phyloP scores from a whole-genome alignment of 2,797 vertebrate genomes.

The Alosa sapidissima region DNA sequence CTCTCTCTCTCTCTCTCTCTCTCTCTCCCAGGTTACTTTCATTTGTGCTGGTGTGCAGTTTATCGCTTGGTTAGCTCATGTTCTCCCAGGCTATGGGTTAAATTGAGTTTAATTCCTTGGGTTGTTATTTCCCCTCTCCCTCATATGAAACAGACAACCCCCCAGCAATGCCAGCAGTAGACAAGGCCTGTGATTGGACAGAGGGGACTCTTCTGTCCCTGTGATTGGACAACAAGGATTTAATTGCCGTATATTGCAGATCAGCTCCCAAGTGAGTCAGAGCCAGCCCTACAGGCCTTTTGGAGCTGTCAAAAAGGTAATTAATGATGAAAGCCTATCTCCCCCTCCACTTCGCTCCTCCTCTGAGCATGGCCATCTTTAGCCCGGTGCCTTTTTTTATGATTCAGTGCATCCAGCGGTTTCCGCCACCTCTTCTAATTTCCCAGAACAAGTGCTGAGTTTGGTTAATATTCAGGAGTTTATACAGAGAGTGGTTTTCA shows the following conservation, averaged over 20 bases:
- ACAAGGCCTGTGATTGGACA: neutral
- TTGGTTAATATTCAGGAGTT: neutral
- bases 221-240: neutral
- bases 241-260: neutral
- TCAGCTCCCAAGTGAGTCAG: neutral
- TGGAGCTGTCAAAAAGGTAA: neutral
- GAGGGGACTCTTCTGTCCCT: neutral
- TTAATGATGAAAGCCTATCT: neutral
- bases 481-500: neutral
- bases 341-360: neutral
- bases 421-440: neutral
- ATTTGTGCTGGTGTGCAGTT: neutral
- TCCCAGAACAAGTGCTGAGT: neutral
- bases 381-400: neutral
- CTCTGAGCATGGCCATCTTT: neutral
- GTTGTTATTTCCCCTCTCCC: neutral
- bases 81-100: neutral
- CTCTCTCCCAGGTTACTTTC: neutral
- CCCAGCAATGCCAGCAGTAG: neutral
- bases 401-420: neutral
- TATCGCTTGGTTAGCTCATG: neutral
- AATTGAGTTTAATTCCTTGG: neutral
- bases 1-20: neutral
- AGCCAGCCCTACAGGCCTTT: neutral
- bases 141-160: neutral